Conservation (phyloP, 64 coral and sea anemone species). For the Trachythela sp. region DNA sequence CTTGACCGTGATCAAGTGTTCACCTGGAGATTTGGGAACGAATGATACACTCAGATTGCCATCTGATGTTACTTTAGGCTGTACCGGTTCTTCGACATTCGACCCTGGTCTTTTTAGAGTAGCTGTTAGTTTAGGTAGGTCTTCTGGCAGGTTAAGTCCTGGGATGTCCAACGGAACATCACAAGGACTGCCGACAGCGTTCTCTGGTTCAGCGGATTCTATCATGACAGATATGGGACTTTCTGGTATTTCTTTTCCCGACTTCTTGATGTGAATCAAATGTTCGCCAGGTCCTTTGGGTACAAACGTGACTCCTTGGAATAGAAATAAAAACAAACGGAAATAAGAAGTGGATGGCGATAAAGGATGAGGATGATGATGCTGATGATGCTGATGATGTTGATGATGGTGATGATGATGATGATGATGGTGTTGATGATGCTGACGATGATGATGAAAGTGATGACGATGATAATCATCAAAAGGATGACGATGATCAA, state of each 20-base stretch:
- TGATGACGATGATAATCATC: too few species aligned
- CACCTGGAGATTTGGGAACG: conserved; percentile 73
- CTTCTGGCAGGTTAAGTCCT: conserved; percentile 69
- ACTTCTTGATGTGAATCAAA: conserved; percentile 76
- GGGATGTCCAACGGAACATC: conserved; percentile 81
- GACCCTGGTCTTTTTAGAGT: conserved; percentile 82
- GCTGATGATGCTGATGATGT: too few species aligned
- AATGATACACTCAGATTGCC: conserved; percentile 81
- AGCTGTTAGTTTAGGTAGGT: conserved; percentile 75
- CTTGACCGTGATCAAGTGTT: conserved; percentile 81
- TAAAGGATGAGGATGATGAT: too few species aligned
- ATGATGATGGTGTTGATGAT: too few species aligned
- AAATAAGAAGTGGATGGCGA: background rate
- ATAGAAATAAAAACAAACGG: background rate
- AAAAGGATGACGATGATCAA: too few species aligned
- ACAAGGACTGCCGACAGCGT: conserved; percentile 78
- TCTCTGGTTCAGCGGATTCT: conserved; percentile 63
- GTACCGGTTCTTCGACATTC: conserved; percentile 84
- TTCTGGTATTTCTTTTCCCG: conserved; percentile 60
- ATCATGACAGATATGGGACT: conserved; percentile 97
- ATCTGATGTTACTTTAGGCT: conserved; percentile 79
- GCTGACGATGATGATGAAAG: too few species aligned
- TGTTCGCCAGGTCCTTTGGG: conserved; percentile 82
- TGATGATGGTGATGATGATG: too few species aligned
- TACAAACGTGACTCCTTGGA: conserved; percentile 64